Conservation (phyloP, 2,797 vertebrate genomes). For the Platalea minor region DNA sequence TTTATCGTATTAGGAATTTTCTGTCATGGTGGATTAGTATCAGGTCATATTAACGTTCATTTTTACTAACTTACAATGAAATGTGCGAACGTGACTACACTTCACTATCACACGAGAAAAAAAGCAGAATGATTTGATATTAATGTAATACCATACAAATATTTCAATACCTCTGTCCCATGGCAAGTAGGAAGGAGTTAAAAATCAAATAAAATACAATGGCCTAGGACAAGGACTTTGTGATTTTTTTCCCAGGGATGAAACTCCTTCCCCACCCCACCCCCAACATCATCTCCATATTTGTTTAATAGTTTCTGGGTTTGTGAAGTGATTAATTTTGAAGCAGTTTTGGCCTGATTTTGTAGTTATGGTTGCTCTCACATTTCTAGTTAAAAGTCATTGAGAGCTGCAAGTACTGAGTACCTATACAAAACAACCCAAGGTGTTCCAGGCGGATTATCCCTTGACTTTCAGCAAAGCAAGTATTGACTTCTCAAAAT, state of each 20-base stretch:
- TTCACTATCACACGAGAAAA: constrained; percentile 28
- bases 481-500: not conserved
- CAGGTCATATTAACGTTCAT: constrained; percentile 62
- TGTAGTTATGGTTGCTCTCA: not conserved
- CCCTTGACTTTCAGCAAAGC: not conserved
- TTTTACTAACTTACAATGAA: constrained; percentile 73
- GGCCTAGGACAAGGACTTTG: not conserved
- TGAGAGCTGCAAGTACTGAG: not conserved
- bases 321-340: constrained; percentile 11
- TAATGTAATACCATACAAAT: constrained; percentile 44
- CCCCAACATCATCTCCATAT: not conserved
- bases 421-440: not conserved
- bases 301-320: not conserved
- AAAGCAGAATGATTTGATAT: constrained; percentile 27
- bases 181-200: not conserved
- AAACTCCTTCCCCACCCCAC: not conserved
- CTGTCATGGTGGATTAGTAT: constrained; percentile 72
- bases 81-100: constrained; percentile 69
- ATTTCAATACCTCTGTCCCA: constrained; percentile 43
- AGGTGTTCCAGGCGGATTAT: not conserved
- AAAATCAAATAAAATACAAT: constrained; percentile 8
- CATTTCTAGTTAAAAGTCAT: not conserved
- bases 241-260: not conserved
- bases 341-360: not conserved
- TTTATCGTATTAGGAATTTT: constrained; percentile 76